These are phyloP conservation scores for Pardosa pseudoannulata DNA, from an alignment of 2,888 invertebrate species.

Conservation along the genomic window DNA sequence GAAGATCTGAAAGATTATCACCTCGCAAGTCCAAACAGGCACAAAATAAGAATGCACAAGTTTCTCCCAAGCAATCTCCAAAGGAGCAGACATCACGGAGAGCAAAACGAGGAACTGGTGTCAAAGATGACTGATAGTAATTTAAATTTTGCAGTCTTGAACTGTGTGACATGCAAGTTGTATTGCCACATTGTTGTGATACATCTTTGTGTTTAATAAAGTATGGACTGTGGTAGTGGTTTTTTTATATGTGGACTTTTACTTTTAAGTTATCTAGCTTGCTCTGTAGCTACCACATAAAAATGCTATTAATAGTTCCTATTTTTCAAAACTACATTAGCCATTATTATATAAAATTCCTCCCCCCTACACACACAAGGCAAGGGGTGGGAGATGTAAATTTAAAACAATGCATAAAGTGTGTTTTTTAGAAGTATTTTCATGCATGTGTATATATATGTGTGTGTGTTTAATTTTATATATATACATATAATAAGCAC, in stretches of 20 bases:
- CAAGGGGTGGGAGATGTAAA: no score
- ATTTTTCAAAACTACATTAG: no score
- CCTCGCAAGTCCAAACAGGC: conserved; percentile 31
- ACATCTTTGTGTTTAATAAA: conserved; percentile 33
- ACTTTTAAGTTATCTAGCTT: no score
- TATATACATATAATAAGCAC: no score
- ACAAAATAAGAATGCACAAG: conserved; percentile 24
- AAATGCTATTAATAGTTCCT: no score
- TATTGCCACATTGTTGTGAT: conserved; percentile 24
- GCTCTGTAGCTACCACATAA: no score
- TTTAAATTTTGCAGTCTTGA: conserved; percentile 14
- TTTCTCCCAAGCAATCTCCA: conserved; percentile 33
- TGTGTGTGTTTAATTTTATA: no score
- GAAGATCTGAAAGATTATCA: conserved; percentile 33
- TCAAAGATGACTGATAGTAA: conserved; percentile 27
- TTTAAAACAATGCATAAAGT: no score
- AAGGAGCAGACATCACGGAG: conserved; percentile 36
- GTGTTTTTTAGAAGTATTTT: no score
- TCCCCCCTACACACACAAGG: no score
- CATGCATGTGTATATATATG: no score
- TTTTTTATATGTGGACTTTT: conserved; percentile 3
- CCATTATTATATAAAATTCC: no score
- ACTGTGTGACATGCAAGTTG: conserved; percentile 13
- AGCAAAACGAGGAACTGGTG: conserved; percentile 44
- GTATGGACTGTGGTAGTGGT: conserved; percentile 33